Base-by-base conservation (phyloP, 2,888 invertebrate genomes). In the Listrodromus nycthemerus region DNA sequence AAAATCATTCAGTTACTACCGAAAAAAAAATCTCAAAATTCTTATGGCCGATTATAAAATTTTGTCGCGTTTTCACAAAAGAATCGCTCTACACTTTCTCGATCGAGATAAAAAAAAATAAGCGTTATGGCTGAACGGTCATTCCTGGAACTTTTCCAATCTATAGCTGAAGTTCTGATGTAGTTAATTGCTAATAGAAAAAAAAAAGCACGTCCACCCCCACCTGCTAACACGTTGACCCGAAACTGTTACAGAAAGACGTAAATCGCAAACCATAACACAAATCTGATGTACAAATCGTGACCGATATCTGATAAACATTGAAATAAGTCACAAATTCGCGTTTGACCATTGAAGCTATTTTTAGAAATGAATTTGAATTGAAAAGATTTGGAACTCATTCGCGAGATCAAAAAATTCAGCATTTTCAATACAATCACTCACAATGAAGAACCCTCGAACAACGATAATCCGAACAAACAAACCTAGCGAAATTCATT, bases 121-220 rank as follows among this genome's bases (percentile, higher is more conserved):
- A 45, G 16, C 6, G 37, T 50, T 65, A 63, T 41, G 13, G 13
- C 52, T 61, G n/a, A 45, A 63, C 13, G 5, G 13, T 63, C 1
- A 63, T 37, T 48, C 63, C 13, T 50, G 45, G 66, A 71, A 66
- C 50, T 80, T 83, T 83, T 83, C 76, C 8, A 7, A 83, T 77
- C 33, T 63, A 24, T 30, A 61, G 83, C 76, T 80, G 80, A 83
- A 61, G 83, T 83, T 83, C 80, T 37, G 30, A 66, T 41, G 52
- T 76, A 76, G 58, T 76, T 80, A 30, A 48, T 33, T 70, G 19
- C 10, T 19, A n/a, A n/a, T 27, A 61, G 30, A 30, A 61, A 10
- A 69, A 75, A 50, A 10, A 13, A 65, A 70, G 27, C 76, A 30
- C 55, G 69, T 66, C 30, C 41, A 66, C 52, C 16, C 50, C 19